These are phyloP conservation scores for Apamea monoglypha DNA, from an alignment of 2,888 invertebrate species.

Conservation along the genomic window DNA sequence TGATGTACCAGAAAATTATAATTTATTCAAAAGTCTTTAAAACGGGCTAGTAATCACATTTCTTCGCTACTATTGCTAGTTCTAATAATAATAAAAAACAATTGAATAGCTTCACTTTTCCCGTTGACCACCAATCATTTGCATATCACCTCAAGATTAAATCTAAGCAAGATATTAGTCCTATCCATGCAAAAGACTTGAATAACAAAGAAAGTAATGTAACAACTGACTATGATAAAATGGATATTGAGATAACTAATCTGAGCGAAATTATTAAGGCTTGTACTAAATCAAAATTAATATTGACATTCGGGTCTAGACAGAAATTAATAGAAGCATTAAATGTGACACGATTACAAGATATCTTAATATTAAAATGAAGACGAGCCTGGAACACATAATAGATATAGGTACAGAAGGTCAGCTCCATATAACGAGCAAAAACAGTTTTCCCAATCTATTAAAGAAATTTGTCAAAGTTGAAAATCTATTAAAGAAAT, in stretches of 20 bases:
- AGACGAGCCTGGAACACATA: not conserved
- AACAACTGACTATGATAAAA: not conserved
- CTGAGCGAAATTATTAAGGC: not conserved
- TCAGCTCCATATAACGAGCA: too few relatives aligned
- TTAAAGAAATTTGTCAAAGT: too few relatives aligned
- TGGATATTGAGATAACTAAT: not conserved
- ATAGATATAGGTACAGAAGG: not conserved
- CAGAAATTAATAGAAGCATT: slow-evolving; percentile 30
- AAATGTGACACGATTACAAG: slow-evolving; percentile 12
- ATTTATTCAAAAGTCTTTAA: too few relatives aligned
- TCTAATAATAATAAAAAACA: not conserved
- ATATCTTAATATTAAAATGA: slow-evolving; percentile 30
- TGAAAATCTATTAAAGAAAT: too few relatives aligned
- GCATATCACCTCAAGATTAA: not conserved
- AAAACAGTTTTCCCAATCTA: too few relatives aligned
- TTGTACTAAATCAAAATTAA: slow-evolving; percentile 33
- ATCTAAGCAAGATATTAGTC: not conserved
- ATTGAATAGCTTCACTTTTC: not conserved
- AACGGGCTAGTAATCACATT: too few relatives aligned
- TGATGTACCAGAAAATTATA: too few relatives aligned
- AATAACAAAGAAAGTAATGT: not conserved
- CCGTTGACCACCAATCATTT: not conserved
- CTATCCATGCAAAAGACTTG: not conserved
- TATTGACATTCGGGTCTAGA: slow-evolving; percentile 48
- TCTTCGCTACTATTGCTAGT: too few relatives aligned